Percentiles rank a stretch among this genome's conserved stretches.
Conservation (phyloP, 2,888 invertebrate genomes). For the Cryptocephalus primarius region DNA sequence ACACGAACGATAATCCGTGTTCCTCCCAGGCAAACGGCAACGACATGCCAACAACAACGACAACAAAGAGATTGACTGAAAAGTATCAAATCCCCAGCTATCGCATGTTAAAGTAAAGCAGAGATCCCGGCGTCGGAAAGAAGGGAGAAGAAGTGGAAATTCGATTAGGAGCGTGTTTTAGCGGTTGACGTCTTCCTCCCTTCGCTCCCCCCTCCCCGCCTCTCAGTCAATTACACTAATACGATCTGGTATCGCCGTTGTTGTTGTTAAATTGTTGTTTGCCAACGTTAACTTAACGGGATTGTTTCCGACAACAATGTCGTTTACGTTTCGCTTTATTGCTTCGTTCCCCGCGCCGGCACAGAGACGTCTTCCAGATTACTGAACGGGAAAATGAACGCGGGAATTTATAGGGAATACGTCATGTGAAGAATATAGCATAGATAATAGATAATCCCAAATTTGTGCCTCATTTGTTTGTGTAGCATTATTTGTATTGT, state of each 20-base stretch:
- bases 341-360: not conserved
- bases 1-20: too few species aligned
- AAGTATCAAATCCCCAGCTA: slow-evolving; percentile 6
- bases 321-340: slow-evolving; percentile 6
- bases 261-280: slow-evolving; percentile 12
- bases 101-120: slow-evolving; percentile 16
- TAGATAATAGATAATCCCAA: too few species aligned
- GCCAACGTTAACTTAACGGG: slow-evolving; percentile 21
- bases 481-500: too few species aligned
- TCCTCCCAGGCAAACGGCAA: too few species aligned
- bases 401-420: too few species aligned
- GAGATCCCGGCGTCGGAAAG: slow-evolving; percentile 13
- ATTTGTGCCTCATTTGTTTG: too few species aligned
- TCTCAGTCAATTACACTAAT: slow-evolving; percentile 33
- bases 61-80: too few species aligned
- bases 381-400: too few species aligned
- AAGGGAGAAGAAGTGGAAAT: slow-evolving; percentile 28
- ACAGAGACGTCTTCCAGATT: not conserved
- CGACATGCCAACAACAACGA: too few species aligned
- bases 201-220: slow-evolving; percentile 1
- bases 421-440: too few species aligned
- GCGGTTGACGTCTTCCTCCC: slow-evolving; percentile 19
- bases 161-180: slow-evolving; percentile 31
- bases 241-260: slow-evolving; percentile 27
- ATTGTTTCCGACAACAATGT: slow-evolving; percentile 15